Evolutionary conservation across 1,140 invertebrate species (phyloP), one percentile per base, ranked within the genome.

Genomic region (Dufourea novaeangliae): DNA sequence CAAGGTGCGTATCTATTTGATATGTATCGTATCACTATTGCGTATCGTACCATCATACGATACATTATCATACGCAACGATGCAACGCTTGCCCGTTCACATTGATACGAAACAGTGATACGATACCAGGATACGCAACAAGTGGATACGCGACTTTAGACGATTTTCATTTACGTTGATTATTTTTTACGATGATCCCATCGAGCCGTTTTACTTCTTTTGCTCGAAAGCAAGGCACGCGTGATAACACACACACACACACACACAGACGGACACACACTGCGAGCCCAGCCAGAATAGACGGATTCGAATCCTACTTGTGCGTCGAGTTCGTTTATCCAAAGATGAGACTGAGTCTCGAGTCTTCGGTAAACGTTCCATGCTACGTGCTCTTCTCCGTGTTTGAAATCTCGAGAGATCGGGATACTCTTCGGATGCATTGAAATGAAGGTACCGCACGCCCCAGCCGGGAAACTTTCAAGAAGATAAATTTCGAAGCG

Each of bases 311-410:
- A 44, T 46, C 44, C 41, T 41, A 46, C 63, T 66, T 46, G 41
- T 50, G 41, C 39, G 39, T 66, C 41, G 41, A 66, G 63, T 50
- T 66, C 63, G 63, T 66, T 66, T 66, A 66, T 46, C 63, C 63
- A 50, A 66, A 66, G 63, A 50, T 50, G 63, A 50, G 63, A 66
- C 25, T 41, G 44, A 17, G 63, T 20, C 59, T 62, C 59, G 59
- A 62, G 63, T 66, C 63, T 66, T 66, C 20, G 63, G 63, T 29
- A 66, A 66, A 66, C 41, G 39, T 66, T 50, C 27, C 27, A 4
- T 6, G 63, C 63, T 66, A 66, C 63, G 63, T 66, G 63, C 63
- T 50, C 22, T n/a, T 27, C 12, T 39, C 29, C 14, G 63, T n/a
- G 63, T 25, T 50, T 46, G 41, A 46, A 66, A 66, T 66, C 63